Evolutionary conservation across 2,888 invertebrate species (phyloP).

Genomic region (Gari tellinella): DNA sequence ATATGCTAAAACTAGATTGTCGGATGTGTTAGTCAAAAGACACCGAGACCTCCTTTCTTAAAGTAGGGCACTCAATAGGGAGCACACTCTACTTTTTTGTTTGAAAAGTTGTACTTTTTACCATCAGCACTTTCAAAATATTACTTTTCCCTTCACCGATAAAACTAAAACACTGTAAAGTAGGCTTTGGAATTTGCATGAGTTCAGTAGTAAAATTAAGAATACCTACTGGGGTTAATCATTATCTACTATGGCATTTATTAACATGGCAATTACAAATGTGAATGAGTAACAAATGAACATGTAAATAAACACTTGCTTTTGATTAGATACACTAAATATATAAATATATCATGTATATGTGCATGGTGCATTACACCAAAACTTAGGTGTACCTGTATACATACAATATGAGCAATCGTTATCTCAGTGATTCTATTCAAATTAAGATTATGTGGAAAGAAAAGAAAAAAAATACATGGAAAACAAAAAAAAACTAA

Average conservation of each 20-base stretch:
- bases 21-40: constrained; percentile 60
- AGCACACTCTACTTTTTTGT: constrained; percentile 59
- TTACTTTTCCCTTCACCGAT: constrained; percentile 8
- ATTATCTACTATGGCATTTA: constrained; percentile 22
- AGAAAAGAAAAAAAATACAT: constrained; percentile 14
- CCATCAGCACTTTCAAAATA: too few species aligned
- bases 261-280: constrained; percentile 36
- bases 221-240: not conserved
- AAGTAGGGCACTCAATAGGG: constrained; percentile 81
- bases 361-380: constrained; percentile 58
- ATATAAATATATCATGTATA: constrained; percentile 61
- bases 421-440: constrained; percentile 33
- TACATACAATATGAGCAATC: constrained; percentile 58
- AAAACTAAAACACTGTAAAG: constrained; percentile 4
- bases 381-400: constrained; percentile 29
- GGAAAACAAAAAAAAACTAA: constrained; percentile 43
- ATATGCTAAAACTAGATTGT: constrained; percentile 79
- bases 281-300: constrained; percentile 66
- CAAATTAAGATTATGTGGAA: constrained; percentile 26
- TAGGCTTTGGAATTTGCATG: constrained; percentile 7
- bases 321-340: constrained; percentile 68
- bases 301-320: constrained; percentile 63
- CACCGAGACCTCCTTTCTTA: constrained; percentile 48
- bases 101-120: too few species aligned
- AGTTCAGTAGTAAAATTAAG: constrained; percentile 2